These are phyloP conservation scores for Macropis europaea DNA, from an alignment of 2,888 invertebrate species.

Conservation along the genomic window DNA sequence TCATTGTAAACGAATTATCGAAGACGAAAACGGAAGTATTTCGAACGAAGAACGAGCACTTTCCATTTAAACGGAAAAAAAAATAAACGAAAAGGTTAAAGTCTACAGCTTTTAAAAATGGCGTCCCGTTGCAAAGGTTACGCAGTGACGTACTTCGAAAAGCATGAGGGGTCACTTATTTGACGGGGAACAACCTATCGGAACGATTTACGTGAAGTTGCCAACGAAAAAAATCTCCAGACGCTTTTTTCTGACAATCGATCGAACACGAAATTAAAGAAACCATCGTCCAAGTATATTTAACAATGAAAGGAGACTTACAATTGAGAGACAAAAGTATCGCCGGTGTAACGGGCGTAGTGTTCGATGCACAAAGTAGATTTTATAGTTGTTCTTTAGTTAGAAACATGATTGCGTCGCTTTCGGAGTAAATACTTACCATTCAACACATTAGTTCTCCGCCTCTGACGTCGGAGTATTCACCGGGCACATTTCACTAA, in stretches of 20 bases:
- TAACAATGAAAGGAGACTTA: not conserved
- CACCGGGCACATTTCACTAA: slow-evolving; percentile 44
- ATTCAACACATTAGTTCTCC: slow-evolving; percentile 55
- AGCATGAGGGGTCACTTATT: not conserved
- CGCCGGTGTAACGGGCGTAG: not conserved
- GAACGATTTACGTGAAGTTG: too few relatives aligned
- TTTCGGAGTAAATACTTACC: slow-evolving; percentile 55
- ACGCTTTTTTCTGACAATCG: not conserved
- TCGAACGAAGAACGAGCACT: not conserved
- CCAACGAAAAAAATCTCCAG: not conserved
- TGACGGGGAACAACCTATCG: not conserved
- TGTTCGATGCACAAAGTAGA: not conserved
- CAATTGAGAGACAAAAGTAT: not conserved
- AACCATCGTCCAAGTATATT: slow-evolving; percentile 43
- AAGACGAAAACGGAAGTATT: not conserved
- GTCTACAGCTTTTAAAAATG: slow-evolving; percentile 40
- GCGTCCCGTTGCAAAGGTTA: slow-evolving; percentile 32
- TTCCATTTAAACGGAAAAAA: not conserved
- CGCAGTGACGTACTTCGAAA: not conserved
- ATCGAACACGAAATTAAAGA: not conserved
- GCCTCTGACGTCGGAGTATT: slow-evolving; percentile 47
- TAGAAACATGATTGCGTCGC: not conserved
- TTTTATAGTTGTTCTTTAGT: not conserved
- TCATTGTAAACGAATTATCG: too few relatives aligned
- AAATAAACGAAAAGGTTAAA: slow-evolving; percentile 30